A percentile compares a stretch with the other conserved stretches of the same genome.
These are phyloP conservation scores for Thalassophryne amazonica DNA, from an alignment of 2,797 vertebrate genomes.

Conservation along the genomic window DNA sequence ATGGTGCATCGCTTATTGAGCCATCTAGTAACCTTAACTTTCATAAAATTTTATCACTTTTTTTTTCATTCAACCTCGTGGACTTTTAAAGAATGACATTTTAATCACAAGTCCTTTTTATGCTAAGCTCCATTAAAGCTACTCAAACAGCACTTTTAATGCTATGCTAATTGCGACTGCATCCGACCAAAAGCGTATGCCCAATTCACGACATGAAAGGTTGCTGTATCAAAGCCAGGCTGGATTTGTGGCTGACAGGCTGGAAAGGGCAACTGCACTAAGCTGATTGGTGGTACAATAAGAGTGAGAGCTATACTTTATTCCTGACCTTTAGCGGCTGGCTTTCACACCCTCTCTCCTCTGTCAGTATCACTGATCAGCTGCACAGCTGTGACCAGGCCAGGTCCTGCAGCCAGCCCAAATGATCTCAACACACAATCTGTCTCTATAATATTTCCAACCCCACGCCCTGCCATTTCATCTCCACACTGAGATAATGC, in stretches of 20 bases:
- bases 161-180: constrained; percentile 43
- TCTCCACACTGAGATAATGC: constrained; percentile 59
- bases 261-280: constrained; percentile 73
- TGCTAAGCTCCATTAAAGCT: constrained; percentile 40
- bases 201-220: constrained; percentile 44
- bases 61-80: too few relatives aligned
- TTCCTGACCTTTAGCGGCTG: constrained; percentile 76
- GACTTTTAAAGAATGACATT: too few relatives aligned
- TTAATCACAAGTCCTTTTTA: constrained; percentile 39
- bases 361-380: constrained; percentile 74
- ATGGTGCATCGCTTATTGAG: too few relatives aligned
- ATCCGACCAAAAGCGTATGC: constrained; percentile 13
- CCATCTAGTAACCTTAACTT: too few relatives aligned
- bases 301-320: constrained; percentile 74
- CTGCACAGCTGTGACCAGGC: constrained; percentile 56
- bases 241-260: constrained; percentile 56
- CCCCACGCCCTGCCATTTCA: constrained; percentile 56
- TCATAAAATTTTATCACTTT: too few relatives aligned
- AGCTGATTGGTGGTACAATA: constrained; percentile 73
- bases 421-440: constrained; percentile 65
- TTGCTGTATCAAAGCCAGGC: constrained; percentile 55
- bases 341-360: constrained; percentile 44
- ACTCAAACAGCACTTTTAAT: constrained; percentile 29
- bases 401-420: constrained; percentile 48
- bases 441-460: constrained; percentile 64